A percentile compares a stretch with the other conserved stretches of the same genome.
Conservation (phyloP, 2,888 invertebrate genomes). For the Drosophila paranaensis region DNA sequence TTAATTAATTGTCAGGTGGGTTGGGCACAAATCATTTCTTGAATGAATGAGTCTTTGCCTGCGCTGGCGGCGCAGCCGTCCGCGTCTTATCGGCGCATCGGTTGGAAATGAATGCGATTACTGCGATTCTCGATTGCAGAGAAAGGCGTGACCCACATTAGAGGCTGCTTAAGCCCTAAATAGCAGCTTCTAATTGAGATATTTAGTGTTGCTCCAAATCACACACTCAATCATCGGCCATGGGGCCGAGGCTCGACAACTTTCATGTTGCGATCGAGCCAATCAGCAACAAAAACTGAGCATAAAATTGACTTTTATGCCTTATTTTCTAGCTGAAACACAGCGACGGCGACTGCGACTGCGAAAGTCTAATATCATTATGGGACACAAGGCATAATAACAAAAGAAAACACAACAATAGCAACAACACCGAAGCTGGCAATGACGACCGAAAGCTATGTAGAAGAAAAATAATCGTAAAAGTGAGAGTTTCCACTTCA, state of each 20-base stretch:
- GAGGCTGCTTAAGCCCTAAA: slow-evolving; percentile 55
- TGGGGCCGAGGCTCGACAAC: slow-evolving; percentile 19
- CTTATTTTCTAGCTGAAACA: slow-evolving; percentile 59
- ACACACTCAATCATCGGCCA: slow-evolving; percentile 38
- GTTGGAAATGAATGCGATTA: slow-evolving; percentile 43
- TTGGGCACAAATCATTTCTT: slow-evolving; percentile 57
- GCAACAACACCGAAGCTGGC: slow-evolving; percentile 37
- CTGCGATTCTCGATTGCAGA: slow-evolving; percentile 55
- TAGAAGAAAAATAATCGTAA: slow-evolving; percentile 78
- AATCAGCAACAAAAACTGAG: slow-evolving; percentile 74
- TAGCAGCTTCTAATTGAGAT: slow-evolving; percentile 73
- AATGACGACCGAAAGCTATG: slow-evolving; percentile 70
- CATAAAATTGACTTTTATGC: slow-evolving; percentile 78
- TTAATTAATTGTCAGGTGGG: slow-evolving; percentile 70
- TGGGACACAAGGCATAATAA: slow-evolving; percentile 68
- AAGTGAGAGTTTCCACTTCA: slow-evolving; percentile 82
- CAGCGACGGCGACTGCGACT: slow-evolving; percentile 59
- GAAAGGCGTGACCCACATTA: slow-evolving; percentile 73
- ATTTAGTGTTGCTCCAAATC: slow-evolving; percentile 77
- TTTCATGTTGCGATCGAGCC: slow-evolving; percentile 69
- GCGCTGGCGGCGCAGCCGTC: background rate
- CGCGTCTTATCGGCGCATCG: slow-evolving; percentile 50
- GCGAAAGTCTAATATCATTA: slow-evolving; percentile 76
- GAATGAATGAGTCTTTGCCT: slow-evolving; percentile 44
- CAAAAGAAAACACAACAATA: slow-evolving; percentile 56